Evolutionary conservation across 2,888 invertebrate genomes (phyloP), one percentile per base, ranked within the genome.

Genomic region (Resseliella maxima): DNA sequence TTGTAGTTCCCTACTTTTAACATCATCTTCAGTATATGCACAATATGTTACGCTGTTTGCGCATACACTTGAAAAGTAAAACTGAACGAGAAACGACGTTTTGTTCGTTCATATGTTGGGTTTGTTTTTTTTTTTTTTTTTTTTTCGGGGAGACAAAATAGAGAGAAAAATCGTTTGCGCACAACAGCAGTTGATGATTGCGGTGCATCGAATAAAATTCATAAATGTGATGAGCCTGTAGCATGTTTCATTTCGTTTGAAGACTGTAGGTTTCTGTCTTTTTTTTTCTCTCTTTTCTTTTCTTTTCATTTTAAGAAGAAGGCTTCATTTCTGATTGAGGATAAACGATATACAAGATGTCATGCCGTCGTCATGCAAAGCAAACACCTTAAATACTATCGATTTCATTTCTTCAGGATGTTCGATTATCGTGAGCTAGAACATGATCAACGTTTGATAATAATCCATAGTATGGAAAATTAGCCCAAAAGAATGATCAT

Each of bases 51-150:
- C 72, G 72, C 72, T 72, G 31, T 72, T 72, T 72, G 72, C 72
- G 72, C 72, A 72, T 72, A 72, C 72, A 72, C 72, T 72, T 72
- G 72, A 72, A 72, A 72, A 31, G 72, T 72, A 72, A 72, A 72
- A 59, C 12, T 24, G 59, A 27, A 59, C 5, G 12, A 1, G 1
- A 24, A 59, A 59, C 18, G 50, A 12, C 21, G 50, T 50, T 41
- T 8, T 41, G 50, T 50, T 50, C 41, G 41, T 50, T 50, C 50
- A 50, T 8, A 50, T n/a, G n/a, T n/a, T n/a, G n/a, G n/a, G n/a
- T n/a, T n/a, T n/a, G 45, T 45, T 5, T 45, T 45, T 45, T 12
- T 45, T 45, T 45, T 45, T 45, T 12, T 45, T 12, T n/a, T n/a
- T n/a, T n/a, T n/a, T n/a, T n/a, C n/a, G n/a, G n/a, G 45, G 45